Evolutionary conservation across 2,888 invertebrate genomes (phyloP).

Genomic region (Thecophora atra): DNA sequence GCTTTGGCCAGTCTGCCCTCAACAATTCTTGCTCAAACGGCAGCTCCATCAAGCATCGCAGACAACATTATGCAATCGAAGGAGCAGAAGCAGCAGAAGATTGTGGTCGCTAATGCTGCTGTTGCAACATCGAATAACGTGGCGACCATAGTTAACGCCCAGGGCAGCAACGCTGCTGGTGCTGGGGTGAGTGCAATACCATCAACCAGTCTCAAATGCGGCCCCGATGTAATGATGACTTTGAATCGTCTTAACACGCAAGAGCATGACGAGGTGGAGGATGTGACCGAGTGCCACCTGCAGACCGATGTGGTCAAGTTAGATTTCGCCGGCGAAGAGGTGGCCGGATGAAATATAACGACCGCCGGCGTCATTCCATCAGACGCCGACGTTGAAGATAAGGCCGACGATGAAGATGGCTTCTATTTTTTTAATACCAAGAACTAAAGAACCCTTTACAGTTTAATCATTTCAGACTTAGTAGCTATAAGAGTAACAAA

Average conservation of each 20-base stretch:
- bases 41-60: too few relatives aligned
- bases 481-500: constrained; percentile 19
- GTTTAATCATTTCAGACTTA: neutral
- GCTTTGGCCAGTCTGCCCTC: constrained; percentile 31
- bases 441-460: constrained; percentile 9
- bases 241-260: constrained; percentile 92
- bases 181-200: neutral
- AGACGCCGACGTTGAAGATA: constrained; percentile 25
- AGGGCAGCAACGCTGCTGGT: constrained; percentile 21
- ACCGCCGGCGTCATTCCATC: constrained; percentile 33
- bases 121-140: constrained; percentile 22
- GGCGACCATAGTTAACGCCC: constrained; percentile 26
- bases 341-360: constrained; percentile 69
- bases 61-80: too few relatives aligned
- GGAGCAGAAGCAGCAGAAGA: constrained; percentile 49
- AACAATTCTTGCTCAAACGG: constrained; percentile 37
- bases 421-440: constrained; percentile 38
- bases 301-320: constrained; percentile 76
- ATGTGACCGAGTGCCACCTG: constrained; percentile 76
- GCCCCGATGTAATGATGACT: constrained; percentile 72
- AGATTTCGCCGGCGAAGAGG: constrained; percentile 86
- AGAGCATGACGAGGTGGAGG: constrained; percentile 77
- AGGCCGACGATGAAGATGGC: constrained; percentile 32
- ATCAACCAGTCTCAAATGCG: constrained; percentile 52
- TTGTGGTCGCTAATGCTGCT: constrained; percentile 41